Conservation (phyloP, 2,888 invertebrate species). For the Athripsodes cinereus region DNA sequence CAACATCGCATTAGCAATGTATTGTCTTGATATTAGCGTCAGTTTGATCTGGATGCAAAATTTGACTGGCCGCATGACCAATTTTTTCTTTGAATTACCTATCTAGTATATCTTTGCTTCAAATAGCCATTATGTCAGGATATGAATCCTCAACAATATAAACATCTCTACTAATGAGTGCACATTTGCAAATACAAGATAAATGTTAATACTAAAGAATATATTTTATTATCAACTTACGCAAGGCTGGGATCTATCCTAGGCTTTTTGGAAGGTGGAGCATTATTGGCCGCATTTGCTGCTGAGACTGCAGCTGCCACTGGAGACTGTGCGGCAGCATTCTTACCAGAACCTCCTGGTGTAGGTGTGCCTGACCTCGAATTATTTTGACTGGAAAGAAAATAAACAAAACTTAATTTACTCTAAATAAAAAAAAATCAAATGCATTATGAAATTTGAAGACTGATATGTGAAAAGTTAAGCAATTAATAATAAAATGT, state of each 20-base stretch:
- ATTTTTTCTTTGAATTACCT: too few relatives aligned
- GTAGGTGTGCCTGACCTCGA: conserved; percentile 40
- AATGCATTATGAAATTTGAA: neutral
- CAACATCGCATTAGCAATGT: too few relatives aligned
- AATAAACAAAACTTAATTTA: neutral
- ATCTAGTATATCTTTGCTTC: too few relatives aligned
- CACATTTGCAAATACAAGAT: too few relatives aligned
- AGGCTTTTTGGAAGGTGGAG: conserved; percentile 21
- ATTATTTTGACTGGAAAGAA: conserved; percentile 46
- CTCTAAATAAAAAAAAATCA: neutral
- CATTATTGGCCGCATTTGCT: conserved; percentile 35
- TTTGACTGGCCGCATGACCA: too few relatives aligned
- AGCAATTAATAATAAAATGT: too few relatives aligned
- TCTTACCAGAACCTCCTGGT: conserved; percentile 30
- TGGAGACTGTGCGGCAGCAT: conserved; percentile 32
- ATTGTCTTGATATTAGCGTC: too few relatives aligned
- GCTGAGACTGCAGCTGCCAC: conserved; percentile 28
- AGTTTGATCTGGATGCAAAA: too few relatives aligned
- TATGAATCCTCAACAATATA: too few relatives aligned
- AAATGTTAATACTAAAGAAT: neutral
- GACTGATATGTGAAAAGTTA: neutral
- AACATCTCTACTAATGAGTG: too few relatives aligned
- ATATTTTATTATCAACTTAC: conserved; percentile 14
- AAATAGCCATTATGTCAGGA: too few relatives aligned
- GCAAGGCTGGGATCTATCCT: conserved; percentile 22